phyloP scores from a whole-genome alignment of 2,797 vertebrate genomes.

The Microctenopoma steveboyesi region DNA sequence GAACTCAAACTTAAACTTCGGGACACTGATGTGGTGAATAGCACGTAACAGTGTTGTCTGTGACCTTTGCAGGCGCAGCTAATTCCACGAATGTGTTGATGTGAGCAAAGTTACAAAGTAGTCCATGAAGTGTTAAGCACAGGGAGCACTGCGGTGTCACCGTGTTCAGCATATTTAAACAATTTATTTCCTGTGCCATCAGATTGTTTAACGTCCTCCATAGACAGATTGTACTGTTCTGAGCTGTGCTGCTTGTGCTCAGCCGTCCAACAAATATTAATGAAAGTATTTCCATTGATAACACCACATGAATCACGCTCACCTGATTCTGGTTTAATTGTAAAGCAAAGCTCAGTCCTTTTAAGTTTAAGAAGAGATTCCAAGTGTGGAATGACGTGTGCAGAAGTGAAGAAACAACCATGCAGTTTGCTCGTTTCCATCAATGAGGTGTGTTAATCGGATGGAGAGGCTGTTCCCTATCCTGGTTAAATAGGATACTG shows the following conservation, averaged over 20 bases:
- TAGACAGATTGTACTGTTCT: constrained; percentile 12
- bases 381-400: too few species aligned
- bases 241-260: constrained; percentile 30
- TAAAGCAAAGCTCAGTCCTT: too few species aligned
- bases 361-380: too few species aligned
- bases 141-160: constrained; percentile 2
- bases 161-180: constrained; percentile 2
- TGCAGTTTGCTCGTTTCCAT: too few species aligned
- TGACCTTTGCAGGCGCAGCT: constrained; percentile 16
- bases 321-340: too few species aligned
- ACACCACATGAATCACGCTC: too few species aligned
- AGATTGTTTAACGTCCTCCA: constrained; percentile 1
- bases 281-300: constrained; percentile 29
- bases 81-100: constrained; percentile 14
- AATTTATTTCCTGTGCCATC: background rate
- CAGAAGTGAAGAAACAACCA: too few species aligned
- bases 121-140: background rate
- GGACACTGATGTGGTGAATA: constrained; percentile 65
- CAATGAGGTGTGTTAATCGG: too few species aligned
- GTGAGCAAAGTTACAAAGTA: background rate
- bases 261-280: constrained; percentile 67
- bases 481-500: constrained; percentile 18
- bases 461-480: constrained; percentile 6
- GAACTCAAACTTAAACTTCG: constrained; percentile 78
- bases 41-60: constrained; percentile 48